Conservation (phyloP, 2,113 vertebrate species). For the Cardinalis cardinalis region DNA sequence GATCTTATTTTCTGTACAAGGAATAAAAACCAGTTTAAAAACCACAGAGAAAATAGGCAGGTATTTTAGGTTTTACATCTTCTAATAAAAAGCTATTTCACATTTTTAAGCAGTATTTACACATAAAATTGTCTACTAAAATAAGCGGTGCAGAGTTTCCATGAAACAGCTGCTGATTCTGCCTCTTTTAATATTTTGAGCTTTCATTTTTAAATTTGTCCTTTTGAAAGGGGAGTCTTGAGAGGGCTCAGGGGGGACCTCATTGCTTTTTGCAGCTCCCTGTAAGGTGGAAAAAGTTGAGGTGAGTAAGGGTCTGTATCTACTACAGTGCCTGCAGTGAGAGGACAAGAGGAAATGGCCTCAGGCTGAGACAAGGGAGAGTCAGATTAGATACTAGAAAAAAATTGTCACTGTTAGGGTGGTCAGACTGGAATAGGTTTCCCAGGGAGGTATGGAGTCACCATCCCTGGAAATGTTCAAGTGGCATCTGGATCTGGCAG, state of each 20-base stretch:
- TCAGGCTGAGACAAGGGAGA: not conserved
- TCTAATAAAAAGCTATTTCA: not conserved
- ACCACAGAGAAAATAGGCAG: not conserved
- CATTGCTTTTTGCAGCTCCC: not conserved
- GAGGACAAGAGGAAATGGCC: not conserved
- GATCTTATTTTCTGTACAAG: not conserved
- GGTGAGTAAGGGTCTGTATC: accelerated
- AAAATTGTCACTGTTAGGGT: not conserved
- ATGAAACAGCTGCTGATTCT: not conserved
- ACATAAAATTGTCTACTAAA: not conserved
- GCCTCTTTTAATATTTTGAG: not conserved
- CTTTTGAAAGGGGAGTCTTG: not conserved
- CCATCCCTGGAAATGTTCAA: not conserved
- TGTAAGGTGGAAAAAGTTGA: not conserved
- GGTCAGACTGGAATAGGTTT: not conserved
- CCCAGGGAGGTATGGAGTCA: no score
- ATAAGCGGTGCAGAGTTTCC: not conserved
- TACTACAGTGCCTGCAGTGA: not conserved
- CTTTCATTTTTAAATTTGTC: not conserved
- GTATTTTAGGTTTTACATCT: not conserved
- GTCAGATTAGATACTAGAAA: not conserved
- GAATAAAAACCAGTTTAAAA: not conserved
- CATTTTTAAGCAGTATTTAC: not conserved
- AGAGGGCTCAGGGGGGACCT: accelerated
- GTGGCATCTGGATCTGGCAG: not conserved